Percentiles rank a stretch among this genome's conserved stretches.
phyloP scores from a whole-genome alignment of 2,113 vertebrate species.

The Python bivittatus region DNA sequence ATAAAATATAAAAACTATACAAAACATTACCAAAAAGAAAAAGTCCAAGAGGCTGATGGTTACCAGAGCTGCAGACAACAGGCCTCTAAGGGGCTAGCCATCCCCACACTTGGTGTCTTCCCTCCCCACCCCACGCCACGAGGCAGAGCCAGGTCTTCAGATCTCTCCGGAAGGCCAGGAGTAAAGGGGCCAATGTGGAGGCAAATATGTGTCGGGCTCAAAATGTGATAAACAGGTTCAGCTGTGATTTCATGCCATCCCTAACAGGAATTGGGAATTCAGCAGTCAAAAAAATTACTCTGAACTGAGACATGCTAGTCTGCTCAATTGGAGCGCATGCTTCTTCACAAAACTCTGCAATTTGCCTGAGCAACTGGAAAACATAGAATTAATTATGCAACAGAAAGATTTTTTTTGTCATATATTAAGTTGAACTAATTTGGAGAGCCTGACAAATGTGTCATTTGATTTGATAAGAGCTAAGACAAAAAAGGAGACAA shows the following conservation, averaged over 20 bases:
- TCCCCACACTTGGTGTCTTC: too few species aligned
- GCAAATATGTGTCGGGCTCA: neutral
- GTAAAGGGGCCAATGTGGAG: neutral
- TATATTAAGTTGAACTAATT: conserved; percentile 18
- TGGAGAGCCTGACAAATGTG: conserved; percentile 37
- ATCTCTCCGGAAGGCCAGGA: too few species aligned
- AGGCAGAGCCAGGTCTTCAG: too few species aligned
- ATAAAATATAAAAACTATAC: too few species aligned
- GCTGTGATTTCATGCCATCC: neutral
- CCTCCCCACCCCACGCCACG: too few species aligned
- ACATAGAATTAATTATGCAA: conserved; percentile 3
- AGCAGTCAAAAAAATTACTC: neutral
- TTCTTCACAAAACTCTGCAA: neutral
- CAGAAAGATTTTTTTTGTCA: neutral
- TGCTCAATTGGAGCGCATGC: neutral
- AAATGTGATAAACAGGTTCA: neutral
- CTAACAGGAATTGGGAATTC: neutral
- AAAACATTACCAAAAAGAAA: too few species aligned
- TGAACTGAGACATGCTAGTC: neutral
- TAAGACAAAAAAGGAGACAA: neutral
- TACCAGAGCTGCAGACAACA: too few species aligned
- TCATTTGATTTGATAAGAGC: conserved; percentile 31
- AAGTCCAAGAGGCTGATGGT: too few species aligned
- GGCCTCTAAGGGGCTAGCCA: too few species aligned
- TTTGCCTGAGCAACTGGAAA: neutral